Base-by-base conservation (phyloP, 2,888 invertebrate species). In the Nudaria mundana region DNA sequence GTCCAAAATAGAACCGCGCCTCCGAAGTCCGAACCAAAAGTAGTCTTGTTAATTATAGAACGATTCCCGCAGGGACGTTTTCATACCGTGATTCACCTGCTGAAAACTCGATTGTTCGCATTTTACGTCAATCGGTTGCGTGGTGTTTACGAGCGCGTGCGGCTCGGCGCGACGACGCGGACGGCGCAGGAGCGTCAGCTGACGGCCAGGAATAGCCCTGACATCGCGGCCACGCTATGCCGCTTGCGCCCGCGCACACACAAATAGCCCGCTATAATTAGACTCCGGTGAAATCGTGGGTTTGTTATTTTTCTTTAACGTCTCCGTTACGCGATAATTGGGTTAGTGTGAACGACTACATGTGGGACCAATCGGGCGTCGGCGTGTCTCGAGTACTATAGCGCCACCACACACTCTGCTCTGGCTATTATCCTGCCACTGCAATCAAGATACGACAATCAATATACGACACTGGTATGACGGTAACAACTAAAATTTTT, bases 261-360 rank as follows among this genome's bases (percentile, higher is more conserved):
- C 86, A 86, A 87, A 88, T 87, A 87, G 85, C 80, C 60, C 62
- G 71, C 86, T 88, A 88, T 85, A 85, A 85, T 87, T 88, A 88
- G 87, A 84, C 73, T 72, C 56, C 86, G 76, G 84, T 84, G 83
- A 86, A 88, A 88, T 87, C 88, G 88, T 88, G 88, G 88, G 88
- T 87, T 88, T 87, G 87, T 87, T 88, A 87, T 88, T 88, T 88
- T 88, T 88, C 87, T 87, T 87, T 85, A 86, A 84, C 86, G 86
- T 83, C 79, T 84, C 83, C 79, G 86, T 85, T 85, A 83, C 84
- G 84, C 81, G 87, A 85, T 87, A 88, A 88, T 88, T 88, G 87
- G 87, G 87, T 88, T 87, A 87, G 85, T 73, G 71, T 61, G 68
- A 65, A 59, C 71, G 77, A 77, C 63, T 84, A 81, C 84, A 86